These are phyloP conservation scores for Drosophila silvestris DNA, from an alignment of 2,888 invertebrate species.

Conservation along the genomic window DNA sequence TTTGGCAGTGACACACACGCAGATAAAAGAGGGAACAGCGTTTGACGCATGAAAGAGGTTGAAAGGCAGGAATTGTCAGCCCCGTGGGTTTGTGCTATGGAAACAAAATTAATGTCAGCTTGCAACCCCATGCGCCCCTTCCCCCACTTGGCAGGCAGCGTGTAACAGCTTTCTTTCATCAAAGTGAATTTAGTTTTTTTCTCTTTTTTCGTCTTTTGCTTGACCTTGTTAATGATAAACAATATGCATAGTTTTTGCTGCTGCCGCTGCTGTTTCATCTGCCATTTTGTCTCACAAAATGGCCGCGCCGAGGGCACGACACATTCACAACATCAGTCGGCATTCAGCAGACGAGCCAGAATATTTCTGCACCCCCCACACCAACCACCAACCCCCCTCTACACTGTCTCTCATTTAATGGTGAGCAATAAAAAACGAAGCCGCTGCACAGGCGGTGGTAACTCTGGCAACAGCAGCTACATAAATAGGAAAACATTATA, in stretches of 20 bases:
- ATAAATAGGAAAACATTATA: slow-evolving; percentile 71
- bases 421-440: slow-evolving; percentile 69
- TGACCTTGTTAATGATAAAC: slow-evolving; percentile 80
- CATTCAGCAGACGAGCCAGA: slow-evolving; percentile 21
- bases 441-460: slow-evolving; percentile 35
- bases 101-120: slow-evolving; percentile 78
- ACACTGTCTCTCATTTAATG: slow-evolving; percentile 60
- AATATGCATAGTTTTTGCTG: slow-evolving; percentile 71
- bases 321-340: slow-evolving; percentile 63
- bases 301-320: slow-evolving; percentile 49
- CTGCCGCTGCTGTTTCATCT: slow-evolving; percentile 58
- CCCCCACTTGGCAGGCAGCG: slow-evolving; percentile 12
- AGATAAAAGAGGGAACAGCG: slow-evolving; percentile 6
- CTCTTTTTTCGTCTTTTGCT: slow-evolving; percentile 13
- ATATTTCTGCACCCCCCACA: not conserved
- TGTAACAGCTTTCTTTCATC: slow-evolving; percentile 67
- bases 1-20: slow-evolving; percentile 49
- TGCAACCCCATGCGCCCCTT: slow-evolving; percentile 22
- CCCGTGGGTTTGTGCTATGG: slow-evolving; percentile 60
- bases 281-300: slow-evolving; percentile 57
- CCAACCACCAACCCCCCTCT: not conserved
- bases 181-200: slow-evolving; percentile 66
- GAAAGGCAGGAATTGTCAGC: slow-evolving; percentile 25
- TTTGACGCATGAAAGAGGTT: slow-evolving; percentile 27
- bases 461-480: slow-evolving; percentile 45